Evolutionary conservation across 2,888 invertebrate species (phyloP).

Genomic region (Dryobotodes eremita): DNA sequence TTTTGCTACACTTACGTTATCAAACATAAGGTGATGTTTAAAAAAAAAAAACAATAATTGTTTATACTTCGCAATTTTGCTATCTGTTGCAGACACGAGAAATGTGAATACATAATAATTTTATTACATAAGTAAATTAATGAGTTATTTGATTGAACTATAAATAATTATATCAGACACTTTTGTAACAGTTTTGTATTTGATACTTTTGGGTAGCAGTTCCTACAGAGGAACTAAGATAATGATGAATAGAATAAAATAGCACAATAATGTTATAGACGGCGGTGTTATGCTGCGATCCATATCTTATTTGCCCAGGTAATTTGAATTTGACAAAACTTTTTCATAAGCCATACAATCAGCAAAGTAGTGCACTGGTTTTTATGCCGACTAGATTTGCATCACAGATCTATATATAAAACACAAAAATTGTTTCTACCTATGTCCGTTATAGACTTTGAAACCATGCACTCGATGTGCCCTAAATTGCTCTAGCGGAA

Average conservation of each 20-base stretch:
- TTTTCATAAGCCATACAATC: not conserved
- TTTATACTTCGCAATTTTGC: conserved; percentile 22
- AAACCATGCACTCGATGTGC: no score
- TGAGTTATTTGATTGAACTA: conserved; percentile 3
- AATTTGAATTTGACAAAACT: not conserved
- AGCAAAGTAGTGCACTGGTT: no score
- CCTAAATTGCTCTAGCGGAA: no score
- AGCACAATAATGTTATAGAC: no score
- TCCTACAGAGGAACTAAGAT: no score
- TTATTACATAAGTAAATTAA: conserved; percentile 13
- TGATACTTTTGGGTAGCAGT: no score
- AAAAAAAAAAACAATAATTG: conserved; percentile 28
- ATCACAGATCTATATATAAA: not conserved
- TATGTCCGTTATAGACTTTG: no score
- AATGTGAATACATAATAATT: conserved; percentile 13
- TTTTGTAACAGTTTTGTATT: not conserved
- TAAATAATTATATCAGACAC: conserved; percentile 14
- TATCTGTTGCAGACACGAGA: conserved; percentile 43
- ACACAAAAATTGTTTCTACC: no score
- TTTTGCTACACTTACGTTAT: conserved; percentile 33
- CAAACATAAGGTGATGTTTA: conserved; percentile 27
- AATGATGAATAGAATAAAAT: no score
- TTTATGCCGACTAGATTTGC: not conserved
- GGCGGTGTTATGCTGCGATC: no score
- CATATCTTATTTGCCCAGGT: not conserved